Percentiles rank a stretch among this genome's conserved stretches.
These are phyloP conservation scores for Spodoptera litura DNA, from an alignment of 1,140 invertebrate species.

Conservation along the genomic window DNA sequence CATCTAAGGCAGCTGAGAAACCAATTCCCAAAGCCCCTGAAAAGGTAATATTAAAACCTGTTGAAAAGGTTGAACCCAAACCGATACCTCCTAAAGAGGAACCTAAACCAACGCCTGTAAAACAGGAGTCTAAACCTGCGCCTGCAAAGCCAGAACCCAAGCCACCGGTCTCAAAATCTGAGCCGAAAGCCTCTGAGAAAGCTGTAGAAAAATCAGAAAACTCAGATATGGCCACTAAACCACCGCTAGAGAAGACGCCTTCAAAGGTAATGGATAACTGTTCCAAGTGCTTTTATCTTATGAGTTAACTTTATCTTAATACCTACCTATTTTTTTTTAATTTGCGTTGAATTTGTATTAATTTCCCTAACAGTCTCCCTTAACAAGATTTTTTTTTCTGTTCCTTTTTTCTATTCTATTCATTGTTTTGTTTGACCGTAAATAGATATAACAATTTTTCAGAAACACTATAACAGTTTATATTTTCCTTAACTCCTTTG, in stretches of 20 bases:
- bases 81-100: conserved; percentile 33
- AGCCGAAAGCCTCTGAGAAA: conserved; percentile 42
- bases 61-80: conserved; percentile 48
- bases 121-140: conserved; percentile 36
- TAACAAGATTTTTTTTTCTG: too few species aligned
- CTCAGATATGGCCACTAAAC: conserved; percentile 80
- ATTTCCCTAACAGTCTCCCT: too few species aligned
- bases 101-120: conserved; percentile 45
- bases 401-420: too few species aligned
- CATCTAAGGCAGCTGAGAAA: conserved; percentile 57
- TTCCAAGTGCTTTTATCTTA: too few species aligned
- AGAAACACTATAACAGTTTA: too few species aligned
- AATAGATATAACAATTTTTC: too few species aligned
- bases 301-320: too few species aligned
- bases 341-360: too few species aligned
- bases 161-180: conserved; percentile 4
- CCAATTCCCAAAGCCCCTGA: conserved; percentile 52
- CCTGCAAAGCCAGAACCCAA: conserved; percentile 17
- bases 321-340: too few species aligned
- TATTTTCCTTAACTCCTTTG: neutral
- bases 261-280: conserved; percentile 69
- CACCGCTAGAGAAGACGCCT: conserved; percentile 74
- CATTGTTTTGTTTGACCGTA: too few species aligned
- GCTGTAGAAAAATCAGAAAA: conserved; percentile 60
- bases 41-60: conserved; percentile 50